Conservation (phyloP, 2,888 invertebrate genomes). For the Cosmia pyralina region DNA sequence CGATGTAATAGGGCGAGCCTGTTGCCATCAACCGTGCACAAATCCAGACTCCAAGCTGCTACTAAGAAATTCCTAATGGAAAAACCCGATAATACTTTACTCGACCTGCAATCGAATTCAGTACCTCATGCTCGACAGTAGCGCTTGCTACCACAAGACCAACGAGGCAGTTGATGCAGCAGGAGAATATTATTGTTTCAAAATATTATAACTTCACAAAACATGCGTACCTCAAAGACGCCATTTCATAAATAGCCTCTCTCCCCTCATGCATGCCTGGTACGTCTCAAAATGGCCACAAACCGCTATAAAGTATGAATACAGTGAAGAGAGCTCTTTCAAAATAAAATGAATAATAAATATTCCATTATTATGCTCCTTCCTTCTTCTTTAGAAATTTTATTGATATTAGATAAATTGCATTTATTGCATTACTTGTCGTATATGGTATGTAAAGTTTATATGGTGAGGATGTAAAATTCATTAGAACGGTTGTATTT, state of each 20-base stretch:
- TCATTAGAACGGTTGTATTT: not conserved
- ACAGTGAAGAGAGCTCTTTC: slow-evolving; percentile 22
- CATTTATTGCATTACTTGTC: not conserved
- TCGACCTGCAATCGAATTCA: too few relatives aligned
- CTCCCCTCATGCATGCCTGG: slow-evolving; percentile 34
- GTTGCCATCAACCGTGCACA: too few relatives aligned
- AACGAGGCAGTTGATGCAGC: too few relatives aligned
- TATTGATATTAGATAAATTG: slow-evolving; percentile 27
- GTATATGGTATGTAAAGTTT: slow-evolving; percentile 3
- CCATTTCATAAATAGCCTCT: slow-evolving; percentile 56
- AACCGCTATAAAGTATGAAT: slow-evolving; percentile 25
- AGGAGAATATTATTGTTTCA: not conserved
- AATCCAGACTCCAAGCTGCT: too few relatives aligned
- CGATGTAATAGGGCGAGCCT: too few relatives aligned
- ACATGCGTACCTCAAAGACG: slow-evolving; percentile 13
- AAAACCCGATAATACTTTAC: too few relatives aligned
- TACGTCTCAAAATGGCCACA: slow-evolving; percentile 35
- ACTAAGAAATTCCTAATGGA: too few relatives aligned
- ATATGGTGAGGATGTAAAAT: slow-evolving; percentile 1
- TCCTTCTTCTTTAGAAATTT: slow-evolving; percentile 16
- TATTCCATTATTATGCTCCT: slow-evolving; percentile 17
- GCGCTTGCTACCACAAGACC: too few relatives aligned
- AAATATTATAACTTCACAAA: slow-evolving; percentile 12
- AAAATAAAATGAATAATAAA: slow-evolving; percentile 17
- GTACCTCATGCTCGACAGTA: too few relatives aligned